Conservation (phyloP, 2,888 invertebrate species). For the Siphlonurus alternatus region DNA sequence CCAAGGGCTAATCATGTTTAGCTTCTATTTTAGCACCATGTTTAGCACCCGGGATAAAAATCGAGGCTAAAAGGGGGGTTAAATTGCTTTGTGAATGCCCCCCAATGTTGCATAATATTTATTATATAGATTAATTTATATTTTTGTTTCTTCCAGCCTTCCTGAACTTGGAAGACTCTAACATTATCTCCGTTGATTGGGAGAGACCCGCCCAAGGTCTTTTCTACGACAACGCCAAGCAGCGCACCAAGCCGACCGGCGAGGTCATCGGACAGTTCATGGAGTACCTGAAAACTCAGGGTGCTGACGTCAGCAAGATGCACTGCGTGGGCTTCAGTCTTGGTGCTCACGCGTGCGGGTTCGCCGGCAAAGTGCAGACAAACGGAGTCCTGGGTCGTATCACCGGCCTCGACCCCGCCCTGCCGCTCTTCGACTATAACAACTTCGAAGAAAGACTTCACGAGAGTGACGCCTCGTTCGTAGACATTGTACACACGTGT, state of each 20-base stretch:
- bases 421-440: constrained; percentile 13
- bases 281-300: background rate
- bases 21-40: too few relatives aligned
- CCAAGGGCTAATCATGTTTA: too few relatives aligned
- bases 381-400: background rate
- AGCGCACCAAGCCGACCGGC: constrained; percentile 10
- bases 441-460: constrained; percentile 15
- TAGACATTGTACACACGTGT: constrained; percentile 16
- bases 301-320: background rate
- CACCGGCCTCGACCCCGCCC: constrained; percentile 13
- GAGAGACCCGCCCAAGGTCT: constrained; percentile 16
- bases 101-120: too few relatives aligned
- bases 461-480: constrained; percentile 14
- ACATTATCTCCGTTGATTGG: constrained; percentile 20
- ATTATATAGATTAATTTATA: too few relatives aligned
- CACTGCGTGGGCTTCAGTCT: constrained; percentile 6
- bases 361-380: background rate
- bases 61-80: too few relatives aligned
- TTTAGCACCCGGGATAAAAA: too few relatives aligned
- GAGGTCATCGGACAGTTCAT: constrained; percentile 5
- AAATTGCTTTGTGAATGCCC: too few relatives aligned
- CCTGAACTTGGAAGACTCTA: constrained; percentile 13
- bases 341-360: constrained; percentile 8
- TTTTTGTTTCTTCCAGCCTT: too few relatives aligned
- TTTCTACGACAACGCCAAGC: constrained; percentile 16